These are phyloP conservation scores for Pogonus chalceus DNA, from an alignment of 1,140 invertebrate species.

Conservation along the genomic window DNA sequence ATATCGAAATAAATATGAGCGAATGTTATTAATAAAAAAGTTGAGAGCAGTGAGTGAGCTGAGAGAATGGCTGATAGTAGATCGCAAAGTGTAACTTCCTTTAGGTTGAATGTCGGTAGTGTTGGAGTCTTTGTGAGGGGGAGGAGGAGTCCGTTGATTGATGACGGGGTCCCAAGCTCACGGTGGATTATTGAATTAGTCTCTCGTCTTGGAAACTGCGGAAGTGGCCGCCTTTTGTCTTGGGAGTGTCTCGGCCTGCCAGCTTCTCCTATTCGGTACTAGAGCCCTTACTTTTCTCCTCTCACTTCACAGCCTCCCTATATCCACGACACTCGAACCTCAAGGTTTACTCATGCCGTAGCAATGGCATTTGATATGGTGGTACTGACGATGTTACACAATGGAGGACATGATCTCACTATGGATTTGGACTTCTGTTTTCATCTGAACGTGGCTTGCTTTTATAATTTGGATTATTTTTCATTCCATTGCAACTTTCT, in stretches of 20 bases:
- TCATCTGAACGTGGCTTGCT: neutral
- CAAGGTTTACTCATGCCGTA: neutral
- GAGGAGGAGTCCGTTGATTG: neutral
- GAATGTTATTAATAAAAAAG: too few species aligned
- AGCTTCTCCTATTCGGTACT: constrained; percentile 24
- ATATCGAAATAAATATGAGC: too few species aligned
- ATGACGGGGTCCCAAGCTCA: neutral
- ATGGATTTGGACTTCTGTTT: neutral
- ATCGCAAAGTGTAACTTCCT: too few species aligned
- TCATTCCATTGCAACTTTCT: neutral
- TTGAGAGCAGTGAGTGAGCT: too few species aligned
- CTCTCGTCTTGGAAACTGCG: constrained; percentile 17
- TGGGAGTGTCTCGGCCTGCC: constrained; percentile 27
- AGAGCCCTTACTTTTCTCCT: constrained; percentile 4
- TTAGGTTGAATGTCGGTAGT: too few species aligned
- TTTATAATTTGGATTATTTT: neutral
- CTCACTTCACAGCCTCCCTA: neutral
- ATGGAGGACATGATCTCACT: constrained; percentile 1
- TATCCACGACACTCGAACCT: neutral
- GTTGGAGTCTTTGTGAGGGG: neutral
- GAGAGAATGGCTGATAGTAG: too few species aligned
- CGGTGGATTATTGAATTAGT: constrained; percentile 30
- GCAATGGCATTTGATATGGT: too few species aligned
- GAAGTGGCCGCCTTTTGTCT: constrained; percentile 32
- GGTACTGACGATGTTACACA: neutral